Evolutionary conservation across 53 echinoderm and acorn worm genomes (phyloP).

Genomic region (Crossaster papposus): DNA sequence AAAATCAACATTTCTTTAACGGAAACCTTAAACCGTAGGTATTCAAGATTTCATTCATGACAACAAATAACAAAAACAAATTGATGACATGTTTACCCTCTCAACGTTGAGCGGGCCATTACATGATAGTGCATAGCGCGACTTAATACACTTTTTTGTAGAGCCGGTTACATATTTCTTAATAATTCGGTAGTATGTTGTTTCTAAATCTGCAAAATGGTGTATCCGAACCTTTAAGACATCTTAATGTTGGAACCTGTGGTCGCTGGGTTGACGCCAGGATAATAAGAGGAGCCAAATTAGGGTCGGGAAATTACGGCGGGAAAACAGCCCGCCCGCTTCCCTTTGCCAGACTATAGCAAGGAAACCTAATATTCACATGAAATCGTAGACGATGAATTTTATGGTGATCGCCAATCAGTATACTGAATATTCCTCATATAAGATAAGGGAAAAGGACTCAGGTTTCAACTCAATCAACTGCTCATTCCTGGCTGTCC

Average conservation of each 20-base stretch:
- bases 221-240: neutral
- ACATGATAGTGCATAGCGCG: no score
- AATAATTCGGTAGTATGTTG: no score
- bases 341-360: neutral
- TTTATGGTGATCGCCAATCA: conserved; percentile 14
- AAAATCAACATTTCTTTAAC: no score
- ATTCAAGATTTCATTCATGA: no score
- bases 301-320: neutral
- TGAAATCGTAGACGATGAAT: neutral
- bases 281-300: neutral
- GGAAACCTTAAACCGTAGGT: no score
- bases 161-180: no score
- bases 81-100: no score
- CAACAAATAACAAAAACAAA: no score
- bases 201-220: neutral
- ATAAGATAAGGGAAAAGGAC: neutral
- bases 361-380: neutral
- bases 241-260: neutral
- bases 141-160: no score
- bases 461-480: conserved; percentile 12
- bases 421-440: neutral
- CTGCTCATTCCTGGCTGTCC: neutral
- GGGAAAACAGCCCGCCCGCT: neutral
- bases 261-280: neutral
- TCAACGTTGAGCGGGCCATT: no score